Conservation (phyloP, 2,797 vertebrate genomes). For the Artibeus lituratus region DNA sequence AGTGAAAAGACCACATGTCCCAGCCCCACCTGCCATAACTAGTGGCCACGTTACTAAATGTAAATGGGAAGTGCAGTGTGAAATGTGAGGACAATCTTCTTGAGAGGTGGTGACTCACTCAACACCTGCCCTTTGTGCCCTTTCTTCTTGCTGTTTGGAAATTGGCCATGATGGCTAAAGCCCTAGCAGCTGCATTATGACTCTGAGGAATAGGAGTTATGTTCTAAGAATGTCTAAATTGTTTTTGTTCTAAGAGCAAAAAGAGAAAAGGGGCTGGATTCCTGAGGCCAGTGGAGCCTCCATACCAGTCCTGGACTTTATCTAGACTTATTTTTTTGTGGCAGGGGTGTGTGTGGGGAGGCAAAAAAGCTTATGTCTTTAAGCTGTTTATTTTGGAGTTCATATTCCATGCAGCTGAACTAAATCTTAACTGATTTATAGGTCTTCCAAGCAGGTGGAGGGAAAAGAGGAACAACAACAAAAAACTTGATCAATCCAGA, state of each 20-base stretch:
- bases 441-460: background rate
- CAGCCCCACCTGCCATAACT: background rate
- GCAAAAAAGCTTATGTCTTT: background rate
- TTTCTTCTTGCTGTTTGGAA: background rate
- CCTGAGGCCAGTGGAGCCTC: background rate
- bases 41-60: background rate
- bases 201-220: background rate
- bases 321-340: background rate
- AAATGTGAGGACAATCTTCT: background rate
- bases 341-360: fast-evolving
- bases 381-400: background rate
- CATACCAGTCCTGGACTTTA: background rate
- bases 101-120: background rate
- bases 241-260: background rate
- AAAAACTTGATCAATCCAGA: background rate
- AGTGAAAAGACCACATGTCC: background rate
- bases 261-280: background rate
- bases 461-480: background rate
- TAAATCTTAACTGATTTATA: background rate
- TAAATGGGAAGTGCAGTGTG: background rate
- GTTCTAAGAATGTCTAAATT: background rate
- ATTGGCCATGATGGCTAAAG: background rate
- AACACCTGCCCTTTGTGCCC: background rate
- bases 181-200: background rate
- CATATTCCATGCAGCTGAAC: background rate